Evolutionary conservation across 2,113 vertebrate genomes (phyloP).

Genomic region (Anoplopoma fimbria): DNA sequence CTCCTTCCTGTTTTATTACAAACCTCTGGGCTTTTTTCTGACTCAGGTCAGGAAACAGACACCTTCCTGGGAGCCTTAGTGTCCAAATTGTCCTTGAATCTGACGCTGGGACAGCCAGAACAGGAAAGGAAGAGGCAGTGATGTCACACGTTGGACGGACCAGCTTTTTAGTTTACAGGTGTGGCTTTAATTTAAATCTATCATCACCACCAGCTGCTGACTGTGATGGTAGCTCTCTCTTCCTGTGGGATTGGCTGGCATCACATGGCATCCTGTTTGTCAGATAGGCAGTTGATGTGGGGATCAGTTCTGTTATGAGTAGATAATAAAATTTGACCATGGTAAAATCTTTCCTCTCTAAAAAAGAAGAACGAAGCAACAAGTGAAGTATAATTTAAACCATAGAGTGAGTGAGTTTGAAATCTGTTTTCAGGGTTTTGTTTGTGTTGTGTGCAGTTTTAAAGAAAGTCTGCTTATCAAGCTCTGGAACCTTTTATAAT

Average conservation of each 20-base stretch:
- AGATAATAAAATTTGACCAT: background rate
- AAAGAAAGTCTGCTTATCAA: background rate
- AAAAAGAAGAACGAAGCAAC: background rate
- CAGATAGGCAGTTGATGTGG: constrained; percentile 14
- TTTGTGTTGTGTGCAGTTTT: background rate
- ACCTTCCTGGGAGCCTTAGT: constrained; percentile 46
- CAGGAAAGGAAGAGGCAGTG: constrained; percentile 38
- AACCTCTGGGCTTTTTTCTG: background rate
- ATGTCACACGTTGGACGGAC: constrained; percentile 15
- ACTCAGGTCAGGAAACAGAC: constrained; percentile 64
- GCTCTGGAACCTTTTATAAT: background rate
- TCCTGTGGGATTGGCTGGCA: constrained; percentile 28
- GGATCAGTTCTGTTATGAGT: background rate
- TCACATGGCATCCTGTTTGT: constrained; percentile 56
- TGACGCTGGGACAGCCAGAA: background rate
- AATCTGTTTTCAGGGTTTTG: background rate
- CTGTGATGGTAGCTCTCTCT: constrained; percentile 5
- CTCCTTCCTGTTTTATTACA: constrained; percentile 12
- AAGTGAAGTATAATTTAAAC: too few relatives aligned
- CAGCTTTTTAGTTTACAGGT: constrained; percentile 31
- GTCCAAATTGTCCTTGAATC: constrained; percentile 36
- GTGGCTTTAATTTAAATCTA: constrained; percentile 48
- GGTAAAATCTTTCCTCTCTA: background rate
- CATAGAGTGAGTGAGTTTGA: too few relatives aligned
- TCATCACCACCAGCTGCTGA: constrained; percentile 15